Base-by-base conservation (phyloP, 2,113 vertebrate genomes). In the Ptilonorhynchus violaceus region DNA sequence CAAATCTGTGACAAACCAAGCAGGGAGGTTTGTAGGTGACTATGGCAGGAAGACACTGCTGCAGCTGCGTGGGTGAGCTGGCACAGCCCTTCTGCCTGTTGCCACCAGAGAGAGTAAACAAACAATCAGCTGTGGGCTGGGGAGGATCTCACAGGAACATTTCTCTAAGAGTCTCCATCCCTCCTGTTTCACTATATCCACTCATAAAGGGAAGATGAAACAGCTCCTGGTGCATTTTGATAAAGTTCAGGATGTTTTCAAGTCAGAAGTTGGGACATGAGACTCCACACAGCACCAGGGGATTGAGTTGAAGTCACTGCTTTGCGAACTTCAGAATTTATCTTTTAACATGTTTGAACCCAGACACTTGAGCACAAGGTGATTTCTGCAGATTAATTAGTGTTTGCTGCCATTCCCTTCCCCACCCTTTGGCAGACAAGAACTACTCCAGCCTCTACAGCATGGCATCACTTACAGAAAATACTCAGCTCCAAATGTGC, bases 341-440 rank as follows among this genome's bases (percentile, higher is more conserved):
- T 20, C 39, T 62, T 41, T 74, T 58, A 66, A n/a, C 4, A 1
- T 17, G 12, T 28, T 53, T 47, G 21, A 53, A 42, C 20, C 10
- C 25, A 30, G 53, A 31, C 24, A 8, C 9, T 8, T 3, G 1
- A 52, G 62, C 0, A 2, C 10, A 59, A 80, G 63, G 44, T 2
- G 9, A 25, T 87, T 80, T 42, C 77, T 83, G 18, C 15, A 13
- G 39, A 44, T 62, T 60, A 37, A 35, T 62, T 24, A 22, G 28
- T 18, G 28, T 20, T 68, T 39, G 23, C 15, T 63, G 13, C 39
- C 16, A 2, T 81, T 88, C 66, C 49, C 53, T 72, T 79, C 22
- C 25, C n/a, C 28, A 12, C 22, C 11, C 52, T 39, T 50, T 1
- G 3, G 24, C 24, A 73, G 53, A 27, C 42, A 42, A 47, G 31